Base-by-base conservation (phyloP, 2,113 vertebrate species). In the Geothlypis trichas region DNA sequence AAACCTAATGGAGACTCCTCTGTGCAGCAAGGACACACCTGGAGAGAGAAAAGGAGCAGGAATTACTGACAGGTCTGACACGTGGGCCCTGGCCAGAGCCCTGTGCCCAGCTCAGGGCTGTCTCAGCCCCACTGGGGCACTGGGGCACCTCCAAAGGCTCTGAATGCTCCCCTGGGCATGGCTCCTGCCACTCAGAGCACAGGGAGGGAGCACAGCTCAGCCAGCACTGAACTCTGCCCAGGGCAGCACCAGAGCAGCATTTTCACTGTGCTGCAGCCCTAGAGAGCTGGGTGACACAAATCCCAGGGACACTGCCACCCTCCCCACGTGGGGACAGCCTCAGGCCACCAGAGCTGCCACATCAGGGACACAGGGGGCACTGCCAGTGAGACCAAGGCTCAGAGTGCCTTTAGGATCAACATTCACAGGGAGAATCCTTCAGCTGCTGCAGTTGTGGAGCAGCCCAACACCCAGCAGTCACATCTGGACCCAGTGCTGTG, bases 21-120 rank as follows among this genome's bases (percentile, higher is more conserved):
- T 93, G 37, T 61, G 81, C 84, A 72, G 62, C 5, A 17, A n/a
- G 31, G 84, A 78, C 46, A 30, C 68, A 89, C 58, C 97, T 97
- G 87, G 44, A 73, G 49, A 88, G 57, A 79, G 47, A 47, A 61
- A 89, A 71, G 51, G 44, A 89, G n/a, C 46, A 76, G 68, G 35
- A 89, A 22, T 96, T 88, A 95, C 4, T 46, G 71, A 23, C 11
- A 33, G 47, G 0, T 18, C 14, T 18, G 2, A 17, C 28, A 7
- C 2, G 0, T 0, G 13, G 24, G 24, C 54, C 49, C 83, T 41
- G 42, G 7, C 46, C 33, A 3, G 33, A 4, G 57, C 35, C 44
- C 65, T 13, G 59, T 18, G 20, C 41, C 75, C 69, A 35, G 47
- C 73, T 7, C 2, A 12, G 5, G 22, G 20, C 3, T 4, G 15